These are phyloP conservation scores for Mythimna vitellina DNA, from an alignment of 2,888 invertebrate genomes.

Conservation along the genomic window DNA sequence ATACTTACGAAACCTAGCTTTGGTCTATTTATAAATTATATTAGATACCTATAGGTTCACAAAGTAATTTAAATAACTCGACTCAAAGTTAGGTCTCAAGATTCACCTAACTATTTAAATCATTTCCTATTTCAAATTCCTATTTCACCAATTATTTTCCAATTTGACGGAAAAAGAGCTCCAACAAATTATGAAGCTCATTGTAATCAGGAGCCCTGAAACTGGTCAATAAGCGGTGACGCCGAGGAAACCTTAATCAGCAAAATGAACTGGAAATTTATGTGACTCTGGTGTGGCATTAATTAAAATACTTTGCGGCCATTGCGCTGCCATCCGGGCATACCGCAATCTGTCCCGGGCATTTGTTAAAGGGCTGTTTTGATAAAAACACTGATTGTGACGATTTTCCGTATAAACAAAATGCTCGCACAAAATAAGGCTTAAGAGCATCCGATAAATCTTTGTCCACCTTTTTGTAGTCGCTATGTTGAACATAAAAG, in stretches of 20 bases:
- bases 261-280: constrained; percentile 80
- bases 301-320: constrained; percentile 84
- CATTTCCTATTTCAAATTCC: background rate
- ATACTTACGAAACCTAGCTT: background rate
- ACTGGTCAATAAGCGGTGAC: constrained; percentile 65
- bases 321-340: constrained; percentile 69
- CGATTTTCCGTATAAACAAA: constrained; percentile 63
- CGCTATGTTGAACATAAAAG: constrained; percentile 62
- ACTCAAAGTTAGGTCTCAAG: background rate
- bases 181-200: constrained; percentile 31
- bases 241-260: constrained; percentile 76
- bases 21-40: background rate
- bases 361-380: constrained; percentile 72
- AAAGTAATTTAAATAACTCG: background rate
- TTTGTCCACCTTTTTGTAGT: constrained; percentile 61
- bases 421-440: constrained; percentile 64
- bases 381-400: constrained; percentile 72
- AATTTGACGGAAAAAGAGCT: background rate
- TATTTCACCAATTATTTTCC: background rate
- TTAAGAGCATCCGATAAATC: constrained; percentile 62
- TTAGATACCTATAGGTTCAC: no score
- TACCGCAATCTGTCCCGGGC: constrained; percentile 77
- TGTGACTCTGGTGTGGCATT: constrained; percentile 79
- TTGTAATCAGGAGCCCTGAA: constrained; percentile 26
- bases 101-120: background rate